Conservation (phyloP, 2,888 invertebrate genomes). For the Diaperis boleti region DNA sequence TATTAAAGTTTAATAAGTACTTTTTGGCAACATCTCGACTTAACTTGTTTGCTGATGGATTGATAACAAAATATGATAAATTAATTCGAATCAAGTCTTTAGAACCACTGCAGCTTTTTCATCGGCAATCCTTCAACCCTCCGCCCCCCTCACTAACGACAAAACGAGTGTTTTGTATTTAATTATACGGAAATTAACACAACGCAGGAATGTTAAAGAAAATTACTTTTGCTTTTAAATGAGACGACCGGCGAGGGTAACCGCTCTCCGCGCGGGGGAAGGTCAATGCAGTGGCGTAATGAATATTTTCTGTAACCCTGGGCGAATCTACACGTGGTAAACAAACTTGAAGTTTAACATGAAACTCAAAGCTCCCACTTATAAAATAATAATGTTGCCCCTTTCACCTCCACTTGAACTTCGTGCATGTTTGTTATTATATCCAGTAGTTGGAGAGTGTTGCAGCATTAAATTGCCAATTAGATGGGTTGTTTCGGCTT, state of each 20-base stretch:
- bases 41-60: too few species aligned
- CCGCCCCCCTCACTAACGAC: too few species aligned
- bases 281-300: conserved; percentile 36
- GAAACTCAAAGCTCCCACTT: conserved; percentile 27
- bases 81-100: too few species aligned
- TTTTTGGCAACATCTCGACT: too few species aligned
- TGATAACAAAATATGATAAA: too few species aligned
- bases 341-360: conserved; percentile 31
- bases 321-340: conserved; percentile 41
- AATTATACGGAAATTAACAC: conserved; percentile 55
- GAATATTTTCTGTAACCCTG: conserved; percentile 43
- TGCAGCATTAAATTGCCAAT: conserved; percentile 10
- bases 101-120: conserved; percentile 45
- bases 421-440: conserved; percentile 8
- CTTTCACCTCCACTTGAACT: conserved; percentile 10
- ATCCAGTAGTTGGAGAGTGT: conserved; percentile 13
- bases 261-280: conserved; percentile 29
- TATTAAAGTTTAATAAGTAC: too few species aligned
- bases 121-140: too few species aligned
- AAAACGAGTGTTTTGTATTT: conserved; percentile 53
- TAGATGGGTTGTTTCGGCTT: conserved; percentile 4
- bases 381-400: conserved; percentile 22
- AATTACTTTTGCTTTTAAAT: conserved; percentile 53
- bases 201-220: conserved; percentile 52
- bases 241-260: conserved; percentile 42